Conservation (phyloP, 1,140 invertebrate genomes). For the Drosophila nigrodunni region DNA sequence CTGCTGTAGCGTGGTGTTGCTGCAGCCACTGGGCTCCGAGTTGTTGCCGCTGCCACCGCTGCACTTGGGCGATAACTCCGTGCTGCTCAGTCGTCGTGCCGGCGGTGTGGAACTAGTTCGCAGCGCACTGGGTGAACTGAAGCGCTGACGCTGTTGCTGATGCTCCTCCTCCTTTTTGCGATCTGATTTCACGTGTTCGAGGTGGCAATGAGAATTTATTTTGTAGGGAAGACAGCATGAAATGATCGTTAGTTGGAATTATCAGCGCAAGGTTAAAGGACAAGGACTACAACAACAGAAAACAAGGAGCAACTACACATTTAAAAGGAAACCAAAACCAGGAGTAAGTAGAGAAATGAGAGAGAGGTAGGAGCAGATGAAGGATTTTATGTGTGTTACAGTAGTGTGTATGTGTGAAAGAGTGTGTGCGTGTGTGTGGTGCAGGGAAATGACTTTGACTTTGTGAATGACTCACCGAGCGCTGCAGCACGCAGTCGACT, state of each 20-base stretch:
- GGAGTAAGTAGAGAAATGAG: conserved; percentile 1
- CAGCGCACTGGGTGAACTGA: conserved; percentile 53
- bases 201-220: conserved; percentile 13
- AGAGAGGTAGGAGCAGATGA: conserved; percentile 1
- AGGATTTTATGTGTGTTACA: neutral
- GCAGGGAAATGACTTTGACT: neutral
- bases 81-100: conserved; percentile 57
- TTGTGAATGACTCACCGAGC: conserved; percentile 74
- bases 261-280: conserved; percentile 1
- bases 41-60: conserved; percentile 47
- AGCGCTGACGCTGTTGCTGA: conserved; percentile 54
- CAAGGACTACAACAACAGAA: conserved; percentile 18
- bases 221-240: conserved; percentile 40
- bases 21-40: conserved; percentile 49
- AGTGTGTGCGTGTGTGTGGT: neutral
- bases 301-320: neutral
- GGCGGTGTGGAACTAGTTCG: conserved; percentile 30
- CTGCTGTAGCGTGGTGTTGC: neutral
- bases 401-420: too few relatives aligned
- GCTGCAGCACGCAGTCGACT: conserved; percentile 89
- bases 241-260: conserved; percentile 45
- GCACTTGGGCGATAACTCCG: conserved; percentile 62
- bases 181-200: conserved; percentile 42
- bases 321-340: neutral
- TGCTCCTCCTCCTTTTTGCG: conserved; percentile 79